A percentile compares a stretch with the other conserved stretches of the same genome.
Evolutionary conservation across 2,113 vertebrate genomes (phyloP).

Genomic region (Nipponia nippon): DNA sequence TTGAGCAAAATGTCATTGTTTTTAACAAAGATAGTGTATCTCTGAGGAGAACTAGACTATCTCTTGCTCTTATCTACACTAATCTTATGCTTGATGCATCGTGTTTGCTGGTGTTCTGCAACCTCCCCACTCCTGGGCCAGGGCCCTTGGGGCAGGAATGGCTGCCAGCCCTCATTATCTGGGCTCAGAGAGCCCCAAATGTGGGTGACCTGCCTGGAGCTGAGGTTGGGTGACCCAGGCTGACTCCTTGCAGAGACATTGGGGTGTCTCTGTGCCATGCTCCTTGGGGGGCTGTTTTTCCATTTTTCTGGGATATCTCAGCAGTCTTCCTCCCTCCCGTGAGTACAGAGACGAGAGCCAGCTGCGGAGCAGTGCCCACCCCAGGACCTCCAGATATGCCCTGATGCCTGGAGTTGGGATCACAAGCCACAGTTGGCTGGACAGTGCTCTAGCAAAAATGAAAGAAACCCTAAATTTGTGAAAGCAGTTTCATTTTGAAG

Average conservation of each 20-base stretch:
- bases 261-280: neutral
- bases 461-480: neutral
- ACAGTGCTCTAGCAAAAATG: neutral
- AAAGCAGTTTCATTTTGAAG: neutral
- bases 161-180: neutral
- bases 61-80: neutral
- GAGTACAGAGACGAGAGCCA: neutral
- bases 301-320: neutral
- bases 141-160: neutral
- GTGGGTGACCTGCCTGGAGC: neutral
- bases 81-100: neutral
- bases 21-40: neutral
- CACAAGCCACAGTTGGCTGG: neutral
- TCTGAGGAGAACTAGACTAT: neutral
- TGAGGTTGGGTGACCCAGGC: neutral
- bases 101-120: neutral
- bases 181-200: neutral
- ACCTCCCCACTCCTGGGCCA: neutral
- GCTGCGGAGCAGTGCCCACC: neutral
- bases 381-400: neutral
- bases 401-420: neutral
- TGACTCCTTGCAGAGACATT: neutral
- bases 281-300: neutral
- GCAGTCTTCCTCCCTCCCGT: neutral
- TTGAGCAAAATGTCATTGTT: neutral